Base-by-base conservation (phyloP, 1,140 invertebrate species). In the Meloidogyne hapla region DNA sequence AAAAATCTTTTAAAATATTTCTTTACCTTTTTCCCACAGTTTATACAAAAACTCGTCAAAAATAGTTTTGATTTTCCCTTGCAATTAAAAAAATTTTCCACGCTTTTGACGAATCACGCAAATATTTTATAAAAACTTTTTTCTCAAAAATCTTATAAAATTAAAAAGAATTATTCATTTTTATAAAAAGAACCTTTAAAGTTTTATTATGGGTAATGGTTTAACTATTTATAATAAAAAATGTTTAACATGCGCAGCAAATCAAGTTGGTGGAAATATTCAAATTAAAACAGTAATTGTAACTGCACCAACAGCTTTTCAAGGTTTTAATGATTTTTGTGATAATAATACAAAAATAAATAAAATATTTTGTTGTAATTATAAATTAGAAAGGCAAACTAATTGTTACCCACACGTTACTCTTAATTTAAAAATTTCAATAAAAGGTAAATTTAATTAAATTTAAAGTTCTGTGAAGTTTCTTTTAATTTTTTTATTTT, bases 201-300 rank as follows among this genome's bases (percentile, higher is more conserved):
- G n/a, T n/a, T 8, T 56, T 56, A 56, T n/a, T 56, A 56, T 56
- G 48, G 48, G 48, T 56, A 56, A 56, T 6, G 48, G 48, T 56
- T n/a, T 56, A 56, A n/a, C n/a, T n/a, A 56, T 56, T 56, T 15
- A 56, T 56, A 56, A 56, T 13, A 56, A 56, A 56, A 56, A 56
- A n/a, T 56, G 48, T 56, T 21, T 21, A 56, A 56, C 4, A 4
- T 56, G 48, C n/a, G 18, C 48, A 56, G 18, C 48, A 56, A 56
- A n/a, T 56, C 48, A 56, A 56, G 18, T n/a, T 15, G 1, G n/a
- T n/a, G n/a, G n/a, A 1, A 56, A 56, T n/a, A n/a, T 56, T 8
- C 18, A 56, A 56, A 56, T 56, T 56, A n/a, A 56, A 56, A 56
- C 48, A 56, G n/a, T 56, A n/a, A n/a, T n/a, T 56, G 48, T 56